A percentile compares a stretch with the other conserved stretches of the same genome.
Conservation (phyloP, 2,888 invertebrate species). For the Eugnorisma glareosa region DNA sequence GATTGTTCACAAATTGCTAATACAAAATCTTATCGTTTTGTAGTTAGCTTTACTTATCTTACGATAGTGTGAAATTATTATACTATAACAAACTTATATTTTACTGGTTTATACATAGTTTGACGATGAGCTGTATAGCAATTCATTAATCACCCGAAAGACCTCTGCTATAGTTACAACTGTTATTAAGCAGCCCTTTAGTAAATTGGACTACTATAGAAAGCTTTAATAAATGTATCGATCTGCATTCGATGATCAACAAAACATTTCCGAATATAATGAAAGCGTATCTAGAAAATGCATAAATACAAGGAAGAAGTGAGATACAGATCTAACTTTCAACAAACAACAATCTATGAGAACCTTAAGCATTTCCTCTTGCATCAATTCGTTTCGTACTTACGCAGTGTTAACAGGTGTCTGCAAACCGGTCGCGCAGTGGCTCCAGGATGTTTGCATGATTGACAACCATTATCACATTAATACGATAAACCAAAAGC, state of each 20-base stretch:
- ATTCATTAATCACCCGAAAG: slow-evolving; percentile 68
- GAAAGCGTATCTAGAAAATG: slow-evolving; percentile 86
- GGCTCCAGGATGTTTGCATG: slow-evolving; percentile 88
- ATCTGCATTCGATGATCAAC: slow-evolving; percentile 79
- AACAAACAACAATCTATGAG: slow-evolving; percentile 86
- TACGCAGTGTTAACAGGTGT: slow-evolving; percentile 84
- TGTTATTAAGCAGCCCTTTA: slow-evolving; percentile 77
- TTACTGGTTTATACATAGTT: slow-evolving; percentile 24
- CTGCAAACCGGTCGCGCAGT: slow-evolving; percentile 85
- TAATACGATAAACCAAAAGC: slow-evolving; percentile 88
- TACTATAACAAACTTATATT: slow-evolving; percentile 20
- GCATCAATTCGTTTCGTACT: slow-evolving; percentile 88
- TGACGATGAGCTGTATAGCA: slow-evolving; percentile 58
- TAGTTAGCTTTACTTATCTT: slow-evolving; percentile 10
- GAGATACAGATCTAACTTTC: slow-evolving; percentile 79
- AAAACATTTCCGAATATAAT: slow-evolving; percentile 77
- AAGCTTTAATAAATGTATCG: slow-evolving; percentile 76
- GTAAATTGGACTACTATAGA: slow-evolving; percentile 72
- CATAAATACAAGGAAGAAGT: slow-evolving; percentile 83
- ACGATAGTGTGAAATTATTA: slow-evolving; percentile 19
- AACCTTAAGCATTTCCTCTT: slow-evolving; percentile 84
- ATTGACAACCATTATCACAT: slow-evolving; percentile 90
- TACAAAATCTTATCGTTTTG: slow-evolving; percentile 37
- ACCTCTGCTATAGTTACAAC: slow-evolving; percentile 69
- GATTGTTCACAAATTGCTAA: slow-evolving; percentile 5